A percentile compares a stretch with the other conserved stretches of the same genome.
Conservation (phyloP, 1,140 invertebrate genomes). For the Mycetomoellerius zeteki region DNA sequence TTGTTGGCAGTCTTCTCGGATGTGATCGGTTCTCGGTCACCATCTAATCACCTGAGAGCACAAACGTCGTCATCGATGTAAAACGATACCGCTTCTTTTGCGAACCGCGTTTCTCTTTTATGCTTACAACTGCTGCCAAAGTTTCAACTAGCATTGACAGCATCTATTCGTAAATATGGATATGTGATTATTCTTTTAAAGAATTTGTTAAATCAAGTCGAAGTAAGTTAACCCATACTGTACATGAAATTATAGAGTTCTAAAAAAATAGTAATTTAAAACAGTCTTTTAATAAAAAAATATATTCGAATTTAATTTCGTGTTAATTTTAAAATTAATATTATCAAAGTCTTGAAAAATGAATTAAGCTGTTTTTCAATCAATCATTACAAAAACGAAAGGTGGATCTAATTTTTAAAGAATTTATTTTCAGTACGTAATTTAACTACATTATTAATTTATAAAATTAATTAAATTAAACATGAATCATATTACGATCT, state of each 20-base stretch:
- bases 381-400: not conserved
- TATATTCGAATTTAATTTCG: not conserved
- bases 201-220: constrained; percentile 1
- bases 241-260: not conserved
- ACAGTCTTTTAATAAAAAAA: not conserved
- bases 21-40: constrained; percentile 62
- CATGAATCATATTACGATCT: not conserved
- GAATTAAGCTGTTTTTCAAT: not conserved
- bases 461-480: constrained; percentile 27
- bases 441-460: not conserved
- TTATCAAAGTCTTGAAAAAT: not conserved
- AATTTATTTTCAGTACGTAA: not conserved
- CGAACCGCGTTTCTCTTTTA: not conserved
- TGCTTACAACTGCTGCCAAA: constrained; percentile 41
- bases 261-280: not conserved
- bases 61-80: constrained; percentile 58
- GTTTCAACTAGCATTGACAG: constrained; percentile 10
- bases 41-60: constrained; percentile 72
- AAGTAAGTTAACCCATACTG: not conserved
- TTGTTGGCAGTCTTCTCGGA: constrained; percentile 70
- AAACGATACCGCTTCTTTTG: constrained; percentile 15
- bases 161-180: constrained; percentile 15
- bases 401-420: not conserved
- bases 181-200: not conserved
- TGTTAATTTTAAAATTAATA: not conserved